Evolutionary conservation across 1,140 invertebrate genomes (phyloP).

Genomic region (Drosophila saltans): DNA sequence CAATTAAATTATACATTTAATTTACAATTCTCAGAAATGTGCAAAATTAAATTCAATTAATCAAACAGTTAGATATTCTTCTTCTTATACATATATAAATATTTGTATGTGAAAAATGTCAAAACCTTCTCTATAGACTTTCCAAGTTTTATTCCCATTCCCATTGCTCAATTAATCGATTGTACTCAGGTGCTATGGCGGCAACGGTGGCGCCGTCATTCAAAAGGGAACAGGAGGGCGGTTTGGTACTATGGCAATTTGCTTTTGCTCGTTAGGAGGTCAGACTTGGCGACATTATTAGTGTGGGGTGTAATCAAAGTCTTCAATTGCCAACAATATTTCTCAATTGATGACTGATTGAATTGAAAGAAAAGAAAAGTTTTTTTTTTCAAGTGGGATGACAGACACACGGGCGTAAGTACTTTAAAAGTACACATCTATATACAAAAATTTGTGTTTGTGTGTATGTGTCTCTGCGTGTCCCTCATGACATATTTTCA

Average conservation of each 20-base stretch:
- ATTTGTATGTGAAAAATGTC: neutral
- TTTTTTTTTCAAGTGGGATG: slow-evolving; percentile 3
- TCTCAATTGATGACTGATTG: slow-evolving; percentile 64
- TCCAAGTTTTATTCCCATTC: slow-evolving; percentile 16
- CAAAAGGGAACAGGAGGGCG: neutral
- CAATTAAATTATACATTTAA: slow-evolving; percentile 69
- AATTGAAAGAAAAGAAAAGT: slow-evolving; percentile 41
- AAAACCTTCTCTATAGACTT: neutral
- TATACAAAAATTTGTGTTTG: neutral
- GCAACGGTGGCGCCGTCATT: too few species aligned
- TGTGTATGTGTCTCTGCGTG: slow-evolving; percentile 3
- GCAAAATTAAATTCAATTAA: slow-evolving; percentile 71
- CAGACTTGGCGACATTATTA: slow-evolving; percentile 33
- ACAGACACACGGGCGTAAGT: neutral
- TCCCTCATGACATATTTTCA: slow-evolving; percentile 48
- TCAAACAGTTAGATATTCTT: slow-evolving; percentile 24
- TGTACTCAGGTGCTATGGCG: slow-evolving; percentile 34
- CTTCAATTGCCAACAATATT: slow-evolving; percentile 45
- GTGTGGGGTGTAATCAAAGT: slow-evolving; percentile 41
- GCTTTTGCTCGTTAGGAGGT: slow-evolving; percentile 47
- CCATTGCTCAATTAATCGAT: slow-evolving; percentile 44
- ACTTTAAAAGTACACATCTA: neutral
- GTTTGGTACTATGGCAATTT: slow-evolving; percentile 22
- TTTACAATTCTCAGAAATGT: slow-evolving; percentile 53
- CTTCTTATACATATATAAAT: neutral